Evolutionary conservation across 2,797 vertebrate species (phyloP).

Genomic region (Prunella strophiata): DNA sequence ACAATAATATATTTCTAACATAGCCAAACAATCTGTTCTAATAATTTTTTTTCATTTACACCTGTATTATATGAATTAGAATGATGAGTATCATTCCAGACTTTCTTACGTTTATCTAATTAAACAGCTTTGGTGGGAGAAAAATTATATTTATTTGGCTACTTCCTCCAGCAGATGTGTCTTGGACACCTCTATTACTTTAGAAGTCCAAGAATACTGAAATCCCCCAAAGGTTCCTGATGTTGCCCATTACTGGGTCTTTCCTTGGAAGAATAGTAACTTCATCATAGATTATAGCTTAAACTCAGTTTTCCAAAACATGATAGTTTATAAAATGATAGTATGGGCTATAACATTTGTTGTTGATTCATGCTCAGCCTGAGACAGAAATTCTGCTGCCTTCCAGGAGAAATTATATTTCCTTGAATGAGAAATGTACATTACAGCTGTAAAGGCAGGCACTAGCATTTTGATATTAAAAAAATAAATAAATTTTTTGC

Average conservation of each 20-base stretch:
- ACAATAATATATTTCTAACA: neutral
- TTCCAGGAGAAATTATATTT: slow-evolving; percentile 73
- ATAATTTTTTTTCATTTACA: neutral
- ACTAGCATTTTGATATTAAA: neutral
- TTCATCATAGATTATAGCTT: slow-evolving; percentile 73
- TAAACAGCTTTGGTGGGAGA: neutral
- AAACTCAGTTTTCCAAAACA: slow-evolving; percentile 70
- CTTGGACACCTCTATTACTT: neutral
- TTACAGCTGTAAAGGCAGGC: slow-evolving; percentile 49
- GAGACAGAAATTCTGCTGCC: slow-evolving; percentile 73
- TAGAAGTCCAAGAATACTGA: neutral
- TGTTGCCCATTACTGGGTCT: slow-evolving; percentile 62
- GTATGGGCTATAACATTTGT: slow-evolving; percentile 66
- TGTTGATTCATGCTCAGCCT: slow-evolving; percentile 78
- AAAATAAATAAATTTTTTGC: neutral
- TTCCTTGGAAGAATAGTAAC: slow-evolving; percentile 69
- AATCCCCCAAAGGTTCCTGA: slow-evolving; percentile 29
- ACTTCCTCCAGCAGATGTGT: neutral
- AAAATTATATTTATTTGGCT: neutral
- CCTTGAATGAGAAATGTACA: slow-evolving; percentile 55
- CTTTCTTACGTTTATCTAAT: neutral
- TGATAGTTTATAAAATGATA: slow-evolving; percentile 81
- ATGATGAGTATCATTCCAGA: neutral
- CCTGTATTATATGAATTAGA: neutral
- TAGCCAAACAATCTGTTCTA: neutral